Conservation (phyloP, 2,113 vertebrate species). For the Nematolebias whitei region DNA sequence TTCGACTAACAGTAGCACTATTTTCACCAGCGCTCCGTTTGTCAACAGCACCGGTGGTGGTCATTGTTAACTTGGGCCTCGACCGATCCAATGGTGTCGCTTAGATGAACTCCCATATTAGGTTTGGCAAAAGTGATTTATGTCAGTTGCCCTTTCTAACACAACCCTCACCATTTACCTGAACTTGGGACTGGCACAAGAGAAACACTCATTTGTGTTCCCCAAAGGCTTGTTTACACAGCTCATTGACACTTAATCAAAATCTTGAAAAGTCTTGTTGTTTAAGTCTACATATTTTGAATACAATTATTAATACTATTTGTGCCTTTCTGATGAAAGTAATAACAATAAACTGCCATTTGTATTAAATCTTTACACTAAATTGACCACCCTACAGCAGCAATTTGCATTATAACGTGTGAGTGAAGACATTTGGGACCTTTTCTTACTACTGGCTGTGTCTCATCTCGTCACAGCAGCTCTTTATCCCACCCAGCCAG, state of each 20-base stretch:
- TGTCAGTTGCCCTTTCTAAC: too few species aligned
- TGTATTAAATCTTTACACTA: background rate
- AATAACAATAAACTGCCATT: background rate
- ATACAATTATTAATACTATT: background rate
- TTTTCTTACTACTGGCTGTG: background rate
- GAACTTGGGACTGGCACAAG: too few species aligned
- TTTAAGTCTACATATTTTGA: background rate
- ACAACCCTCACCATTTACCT: too few species aligned
- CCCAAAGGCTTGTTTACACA: too few species aligned
- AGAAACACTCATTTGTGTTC: too few species aligned
- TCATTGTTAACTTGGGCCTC: too few species aligned
- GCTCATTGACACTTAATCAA: slow-evolving; percentile 8
- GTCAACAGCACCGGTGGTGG: too few species aligned
- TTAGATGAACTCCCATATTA: too few species aligned
- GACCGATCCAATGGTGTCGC: too few species aligned
- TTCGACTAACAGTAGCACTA: too few species aligned
- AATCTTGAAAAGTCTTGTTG: slow-evolving; percentile 16
- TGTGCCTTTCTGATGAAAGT: background rate
- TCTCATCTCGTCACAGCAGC: slow-evolving; percentile 25
- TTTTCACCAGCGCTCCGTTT: too few species aligned
- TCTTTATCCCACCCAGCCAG: slow-evolving; percentile 44
- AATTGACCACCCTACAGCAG: background rate
- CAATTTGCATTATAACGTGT: slow-evolving; percentile 1
- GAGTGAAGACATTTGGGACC: slow-evolving; percentile 5
- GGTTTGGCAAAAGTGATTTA: too few species aligned